A percentile compares a stretch with the other conserved stretches of the same genome.
Conservation (phyloP, 2,113 vertebrate species). For the Microtus ochrogaster region DNA sequence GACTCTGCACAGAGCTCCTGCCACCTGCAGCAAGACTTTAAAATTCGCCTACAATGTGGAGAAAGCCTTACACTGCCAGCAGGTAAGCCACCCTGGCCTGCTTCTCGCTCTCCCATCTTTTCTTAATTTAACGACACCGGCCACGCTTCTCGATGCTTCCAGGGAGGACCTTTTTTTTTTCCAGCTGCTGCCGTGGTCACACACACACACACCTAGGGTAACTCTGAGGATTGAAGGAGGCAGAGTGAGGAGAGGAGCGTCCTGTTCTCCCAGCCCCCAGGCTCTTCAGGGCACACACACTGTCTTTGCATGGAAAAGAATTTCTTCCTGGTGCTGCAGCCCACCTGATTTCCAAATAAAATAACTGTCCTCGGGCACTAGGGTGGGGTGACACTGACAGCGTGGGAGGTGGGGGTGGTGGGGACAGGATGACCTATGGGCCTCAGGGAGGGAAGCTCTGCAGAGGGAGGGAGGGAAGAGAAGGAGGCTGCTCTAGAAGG, state of each 20-base stretch:
- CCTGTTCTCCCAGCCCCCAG: not conserved
- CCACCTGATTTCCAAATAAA: slow-evolving; percentile 30
- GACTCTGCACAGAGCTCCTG: not conserved
- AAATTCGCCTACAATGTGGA: not conserved
- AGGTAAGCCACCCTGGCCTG: not conserved
- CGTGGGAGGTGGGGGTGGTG: no score
- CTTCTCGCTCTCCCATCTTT: not conserved
- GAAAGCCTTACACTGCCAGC: not conserved
- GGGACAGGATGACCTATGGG: not conserved
- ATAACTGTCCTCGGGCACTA: not conserved
- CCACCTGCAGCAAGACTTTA: not conserved
- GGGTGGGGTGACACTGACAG: not conserved
- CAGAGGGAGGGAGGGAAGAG: fast-evolving
- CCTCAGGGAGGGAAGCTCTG: not conserved
- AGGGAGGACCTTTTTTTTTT: fast-evolving
- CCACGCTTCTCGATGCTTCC: not conserved
- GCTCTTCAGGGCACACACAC: slow-evolving; percentile 1
- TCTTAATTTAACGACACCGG: not conserved
- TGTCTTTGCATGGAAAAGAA: slow-evolving; percentile 31
- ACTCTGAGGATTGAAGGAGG: slow-evolving; percentile 19
- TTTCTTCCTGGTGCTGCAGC: slow-evolving; percentile 5
- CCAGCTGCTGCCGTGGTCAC: not conserved
- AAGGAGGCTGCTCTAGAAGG: fast-evolving
- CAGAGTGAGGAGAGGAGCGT: not conserved
- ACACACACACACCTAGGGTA: not conserved